Percentiles rank a stretch among this genome's conserved stretches.
Conservation (phyloP, 2,113 vertebrate species). For the Chitala chitala region DNA sequence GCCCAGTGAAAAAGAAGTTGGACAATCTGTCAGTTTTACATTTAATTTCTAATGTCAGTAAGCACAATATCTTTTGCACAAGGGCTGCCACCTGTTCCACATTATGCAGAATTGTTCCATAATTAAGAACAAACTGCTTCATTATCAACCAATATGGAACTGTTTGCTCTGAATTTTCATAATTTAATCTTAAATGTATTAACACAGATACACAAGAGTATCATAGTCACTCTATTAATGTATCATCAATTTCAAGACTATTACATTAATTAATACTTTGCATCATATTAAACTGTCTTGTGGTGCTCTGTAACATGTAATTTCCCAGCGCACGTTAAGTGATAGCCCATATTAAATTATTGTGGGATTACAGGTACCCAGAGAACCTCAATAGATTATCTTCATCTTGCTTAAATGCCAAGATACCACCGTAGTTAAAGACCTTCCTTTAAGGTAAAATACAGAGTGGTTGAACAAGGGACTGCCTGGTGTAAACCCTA, state of each 20-base stretch:
- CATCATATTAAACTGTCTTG: neutral
- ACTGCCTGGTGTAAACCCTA: no score
- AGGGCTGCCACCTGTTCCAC: no score
- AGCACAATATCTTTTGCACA: no score
- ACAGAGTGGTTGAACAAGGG: neutral
- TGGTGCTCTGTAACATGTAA: neutral
- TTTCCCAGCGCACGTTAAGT: neutral
- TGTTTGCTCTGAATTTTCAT: no score
- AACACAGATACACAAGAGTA: neutral
- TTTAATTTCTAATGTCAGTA: no score
- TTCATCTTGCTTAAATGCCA: neutral
- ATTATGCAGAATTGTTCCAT: no score
- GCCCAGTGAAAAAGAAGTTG: no score
- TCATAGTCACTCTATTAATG: neutral
- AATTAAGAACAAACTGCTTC: no score
- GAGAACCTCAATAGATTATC: conserved; percentile 4
- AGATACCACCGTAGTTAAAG: neutral
- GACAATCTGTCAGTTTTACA: no score
- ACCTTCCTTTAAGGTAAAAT: neutral
- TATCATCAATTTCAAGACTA: neutral
- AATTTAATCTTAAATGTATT: neutral
- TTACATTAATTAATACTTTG: neutral
- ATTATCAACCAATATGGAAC: no score
- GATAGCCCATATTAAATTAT: neutral
- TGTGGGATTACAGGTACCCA: neutral